Conservation (phyloP, 2,113 vertebrate genomes). For the Salvelinus alpinus region DNA sequence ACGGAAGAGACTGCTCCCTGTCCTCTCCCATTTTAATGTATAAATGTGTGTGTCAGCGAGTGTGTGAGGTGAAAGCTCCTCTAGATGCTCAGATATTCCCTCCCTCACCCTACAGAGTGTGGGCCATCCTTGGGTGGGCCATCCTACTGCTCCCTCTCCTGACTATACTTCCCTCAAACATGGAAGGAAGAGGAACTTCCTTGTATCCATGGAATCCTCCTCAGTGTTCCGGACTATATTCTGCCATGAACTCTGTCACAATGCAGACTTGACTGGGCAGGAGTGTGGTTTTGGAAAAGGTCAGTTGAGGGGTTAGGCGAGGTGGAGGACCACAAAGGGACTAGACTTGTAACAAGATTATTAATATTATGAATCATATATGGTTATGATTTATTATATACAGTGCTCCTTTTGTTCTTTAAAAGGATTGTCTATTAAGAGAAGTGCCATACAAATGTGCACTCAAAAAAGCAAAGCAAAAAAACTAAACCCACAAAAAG, state of each 20-base stretch:
- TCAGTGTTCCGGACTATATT: conserved; percentile 4
- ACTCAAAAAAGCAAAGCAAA: conserved; percentile 68
- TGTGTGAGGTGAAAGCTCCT: conserved; percentile 58
- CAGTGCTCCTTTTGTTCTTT: conserved; percentile 76
- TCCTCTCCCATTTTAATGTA: conserved; percentile 33
- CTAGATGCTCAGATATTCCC: conserved; percentile 32
- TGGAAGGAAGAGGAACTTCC: background rate
- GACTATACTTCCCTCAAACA: conserved; percentile 33
- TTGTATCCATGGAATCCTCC: conserved; percentile 9
- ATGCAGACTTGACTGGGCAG: too few species aligned
- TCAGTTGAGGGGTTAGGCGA: conserved; percentile 29
- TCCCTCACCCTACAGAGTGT: conserved; percentile 43
- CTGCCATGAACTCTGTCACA: background rate
- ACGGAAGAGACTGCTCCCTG: conserved; percentile 46
- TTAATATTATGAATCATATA: conserved; percentile 67
- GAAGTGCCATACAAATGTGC: conserved; percentile 71
- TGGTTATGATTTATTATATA: conserved; percentile 73
- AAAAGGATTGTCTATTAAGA: conserved; percentile 71
- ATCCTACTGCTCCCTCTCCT: conserved; percentile 10
- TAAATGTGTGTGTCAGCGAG: too few species aligned
- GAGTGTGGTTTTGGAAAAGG: background rate
- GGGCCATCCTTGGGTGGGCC: conserved; percentile 56
- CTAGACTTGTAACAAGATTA: conserved; percentile 38
- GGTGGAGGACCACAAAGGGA: conserved; percentile 19
- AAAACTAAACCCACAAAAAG: conserved; percentile 55